Conservation (phyloP, 2,797 vertebrate genomes). For the Antrozous pallidus region DNA sequence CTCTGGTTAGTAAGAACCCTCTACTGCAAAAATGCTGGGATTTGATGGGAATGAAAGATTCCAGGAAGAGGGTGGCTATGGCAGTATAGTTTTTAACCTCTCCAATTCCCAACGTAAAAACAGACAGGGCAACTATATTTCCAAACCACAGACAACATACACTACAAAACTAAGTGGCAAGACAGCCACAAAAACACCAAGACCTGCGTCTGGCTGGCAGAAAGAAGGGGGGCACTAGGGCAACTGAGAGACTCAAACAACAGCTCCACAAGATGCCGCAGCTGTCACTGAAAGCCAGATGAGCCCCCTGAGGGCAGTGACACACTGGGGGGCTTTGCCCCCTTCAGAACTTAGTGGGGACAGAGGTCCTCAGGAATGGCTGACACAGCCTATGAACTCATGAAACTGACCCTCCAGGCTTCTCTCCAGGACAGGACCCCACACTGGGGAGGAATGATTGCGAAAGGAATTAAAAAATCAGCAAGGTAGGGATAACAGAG, state of each 20-base stretch:
- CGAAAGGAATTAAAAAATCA: background rate
- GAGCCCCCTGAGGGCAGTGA: background rate
- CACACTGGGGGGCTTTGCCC: background rate
- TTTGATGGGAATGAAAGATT: background rate
- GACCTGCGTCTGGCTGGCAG: background rate
- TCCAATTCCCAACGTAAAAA: background rate
- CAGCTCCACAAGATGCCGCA: background rate
- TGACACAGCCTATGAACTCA: background rate
- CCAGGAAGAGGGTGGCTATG: background rate
- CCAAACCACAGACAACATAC: background rate
- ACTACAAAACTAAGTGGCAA: background rate
- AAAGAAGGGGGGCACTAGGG: background rate
- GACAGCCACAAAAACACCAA: background rate
- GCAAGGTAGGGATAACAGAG: background rate
- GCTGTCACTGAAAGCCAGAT: background rate
- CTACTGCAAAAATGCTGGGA: background rate
- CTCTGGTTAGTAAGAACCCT: background rate
- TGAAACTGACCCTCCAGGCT: background rate
- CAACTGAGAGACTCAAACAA: background rate
- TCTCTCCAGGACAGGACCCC: background rate
- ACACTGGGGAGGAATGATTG: background rate
- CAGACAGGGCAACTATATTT: background rate
- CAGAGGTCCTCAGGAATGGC: background rate
- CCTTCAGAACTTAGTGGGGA: accelerated
- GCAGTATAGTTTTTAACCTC: background rate